Percentiles rank a stretch among this genome's conserved stretches.
Evolutionary conservation across 1,140 invertebrate species (phyloP).

Genomic region (Bombus fervidus): DNA sequence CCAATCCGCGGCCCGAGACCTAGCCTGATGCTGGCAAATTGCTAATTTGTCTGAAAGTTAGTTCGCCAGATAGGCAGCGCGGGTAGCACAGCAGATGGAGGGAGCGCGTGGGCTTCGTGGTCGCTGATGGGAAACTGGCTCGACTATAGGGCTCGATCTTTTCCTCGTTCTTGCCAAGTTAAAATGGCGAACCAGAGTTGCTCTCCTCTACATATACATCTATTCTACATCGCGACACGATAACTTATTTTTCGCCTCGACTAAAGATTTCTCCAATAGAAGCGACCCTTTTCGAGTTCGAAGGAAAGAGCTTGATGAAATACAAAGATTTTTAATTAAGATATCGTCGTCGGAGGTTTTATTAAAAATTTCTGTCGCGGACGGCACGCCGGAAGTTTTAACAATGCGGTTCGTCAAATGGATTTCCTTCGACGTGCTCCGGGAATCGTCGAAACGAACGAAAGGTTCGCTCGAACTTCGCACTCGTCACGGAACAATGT

Average conservation of each 20-base stretch:
- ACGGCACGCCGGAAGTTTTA: not conserved
- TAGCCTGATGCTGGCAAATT: slow-evolving; percentile 64
- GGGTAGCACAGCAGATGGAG: not conserved
- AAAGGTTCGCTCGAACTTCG: slow-evolving; percentile 5
- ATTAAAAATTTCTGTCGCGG: slow-evolving; percentile 13
- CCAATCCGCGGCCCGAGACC: slow-evolving; percentile 55
- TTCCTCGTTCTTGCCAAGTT: slow-evolving; percentile 55
- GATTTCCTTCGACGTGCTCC: not conserved
- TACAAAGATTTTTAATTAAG: slow-evolving; percentile 46
- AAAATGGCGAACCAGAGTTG: slow-evolving; percentile 35
- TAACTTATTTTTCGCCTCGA: not conserved
- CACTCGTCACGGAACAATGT: slow-evolving; percentile 23
- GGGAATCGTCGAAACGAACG: not conserved
- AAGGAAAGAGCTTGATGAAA: no score
- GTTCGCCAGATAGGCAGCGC: slow-evolving; percentile 38
- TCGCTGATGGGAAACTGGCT: slow-evolving; percentile 32
- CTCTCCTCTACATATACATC: not conserved
- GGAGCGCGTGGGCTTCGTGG: slow-evolving; percentile 32
- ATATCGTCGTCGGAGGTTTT: not conserved
- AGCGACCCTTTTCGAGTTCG: not conserved
- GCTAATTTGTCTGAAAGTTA: slow-evolving; percentile 68
- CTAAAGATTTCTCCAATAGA: not conserved
- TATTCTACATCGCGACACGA: no score
- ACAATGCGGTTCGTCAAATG: slow-evolving; percentile 12
- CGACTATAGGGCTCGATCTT: slow-evolving; percentile 49